A percentile compares a stretch with the other conserved stretches of the same genome.
phyloP scores from a whole-genome alignment of 2,113 vertebrate species.

The Pygoscelis adeliae region DNA sequence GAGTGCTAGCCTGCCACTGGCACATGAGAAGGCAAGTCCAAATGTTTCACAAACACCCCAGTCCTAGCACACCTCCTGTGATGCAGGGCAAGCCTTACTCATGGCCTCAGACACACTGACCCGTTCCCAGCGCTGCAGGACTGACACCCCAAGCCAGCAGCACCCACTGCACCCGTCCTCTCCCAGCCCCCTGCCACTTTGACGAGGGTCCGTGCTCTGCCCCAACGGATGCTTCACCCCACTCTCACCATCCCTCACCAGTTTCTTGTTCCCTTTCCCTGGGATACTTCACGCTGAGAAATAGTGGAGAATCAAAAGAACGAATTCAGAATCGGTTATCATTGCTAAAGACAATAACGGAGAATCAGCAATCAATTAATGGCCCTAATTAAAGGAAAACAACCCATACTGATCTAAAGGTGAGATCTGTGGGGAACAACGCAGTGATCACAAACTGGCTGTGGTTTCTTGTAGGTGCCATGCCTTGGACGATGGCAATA shows the following conservation, averaged over 20 bases:
- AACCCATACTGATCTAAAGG: background rate
- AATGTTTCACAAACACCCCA: background rate
- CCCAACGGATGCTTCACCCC: rapidly evolving
- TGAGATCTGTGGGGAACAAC: background rate
- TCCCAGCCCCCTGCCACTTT: background rate
- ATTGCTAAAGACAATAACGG: background rate
- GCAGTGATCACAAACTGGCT: background rate
- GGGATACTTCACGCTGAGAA: background rate
- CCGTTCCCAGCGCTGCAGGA: rapidly evolving
- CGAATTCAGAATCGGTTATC: background rate
- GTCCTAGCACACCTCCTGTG: background rate
- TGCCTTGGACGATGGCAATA: background rate
- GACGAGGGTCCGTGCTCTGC: background rate
- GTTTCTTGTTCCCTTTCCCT: background rate
- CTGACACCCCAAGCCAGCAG: rapidly evolving
- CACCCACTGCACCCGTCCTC: background rate
- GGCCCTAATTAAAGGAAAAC: background rate
- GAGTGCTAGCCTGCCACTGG: background rate
- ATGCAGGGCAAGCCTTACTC: background rate
- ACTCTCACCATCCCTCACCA: background rate
- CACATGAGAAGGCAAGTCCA: background rate
- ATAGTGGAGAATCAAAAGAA: background rate
- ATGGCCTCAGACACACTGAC: rapidly evolving
- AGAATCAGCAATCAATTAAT: background rate
- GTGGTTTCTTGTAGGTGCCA: background rate